Conservation (phyloP, 2,113 vertebrate genomes). For the Platanista minor region DNA sequence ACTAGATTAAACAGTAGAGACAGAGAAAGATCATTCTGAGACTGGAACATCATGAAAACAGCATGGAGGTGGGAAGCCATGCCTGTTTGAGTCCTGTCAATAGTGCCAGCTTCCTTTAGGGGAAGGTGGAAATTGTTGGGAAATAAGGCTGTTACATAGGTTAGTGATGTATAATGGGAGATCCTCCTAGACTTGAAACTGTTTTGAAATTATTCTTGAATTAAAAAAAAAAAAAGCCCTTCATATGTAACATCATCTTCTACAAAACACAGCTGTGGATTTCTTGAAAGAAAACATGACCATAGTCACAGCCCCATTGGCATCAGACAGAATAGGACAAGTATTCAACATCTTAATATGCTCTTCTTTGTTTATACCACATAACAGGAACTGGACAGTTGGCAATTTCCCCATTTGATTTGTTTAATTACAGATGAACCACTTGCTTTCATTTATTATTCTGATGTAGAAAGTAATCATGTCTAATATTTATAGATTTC, state of each 20-base stretch:
- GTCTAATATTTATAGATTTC: slow-evolving; percentile 35
- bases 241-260: background rate
- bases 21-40: background rate
- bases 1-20: background rate
- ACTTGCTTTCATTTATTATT: slow-evolving; percentile 39
- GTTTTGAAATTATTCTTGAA: background rate
- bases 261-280: background rate
- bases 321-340: background rate
- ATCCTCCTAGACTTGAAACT: background rate
- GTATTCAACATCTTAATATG: background rate
- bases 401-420: background rate
- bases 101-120: background rate
- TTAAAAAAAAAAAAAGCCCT: background rate
- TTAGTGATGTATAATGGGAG: background rate
- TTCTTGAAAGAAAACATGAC: slow-evolving; percentile 16
- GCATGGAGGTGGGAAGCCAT: background rate
- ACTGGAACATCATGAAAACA: background rate
- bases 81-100: background rate
- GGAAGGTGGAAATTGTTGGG: background rate
- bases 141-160: background rate
- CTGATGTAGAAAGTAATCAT: slow-evolving; percentile 29
- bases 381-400: slow-evolving; percentile 14
- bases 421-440: slow-evolving; percentile 54
- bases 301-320: background rate
- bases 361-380: background rate